Evolutionary conservation across 2,797 vertebrate species (phyloP), one percentile per base, ranked within the genome.

Genomic region (Meriones psammophilus): DNA sequence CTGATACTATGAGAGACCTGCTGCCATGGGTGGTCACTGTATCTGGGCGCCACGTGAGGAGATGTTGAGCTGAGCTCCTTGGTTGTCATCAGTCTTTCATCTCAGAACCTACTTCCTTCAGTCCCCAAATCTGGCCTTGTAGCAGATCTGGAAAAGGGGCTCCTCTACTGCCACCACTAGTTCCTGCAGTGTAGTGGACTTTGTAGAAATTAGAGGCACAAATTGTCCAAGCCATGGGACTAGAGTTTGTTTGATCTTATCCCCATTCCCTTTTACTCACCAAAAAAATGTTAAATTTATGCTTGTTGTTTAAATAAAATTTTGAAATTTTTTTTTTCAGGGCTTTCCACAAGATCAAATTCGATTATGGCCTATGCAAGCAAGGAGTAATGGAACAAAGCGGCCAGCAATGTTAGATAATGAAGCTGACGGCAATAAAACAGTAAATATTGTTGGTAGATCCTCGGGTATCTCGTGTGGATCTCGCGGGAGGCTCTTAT

Each of bases 281-380:
- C 50, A 50, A 50, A 50, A 77, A 46, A 62, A 79, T 0, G 0
- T 68, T 76, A 69, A 5, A 12, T 50, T 20, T 1, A 89, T 88
- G 9, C 13, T 81, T 50, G 15, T 33, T n/a, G 17, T 78, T 22
- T 88, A 56, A 33, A 17, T 58, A 5, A 46, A 1, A 33, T 79
- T 24, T 28, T 14, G 15, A 15, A 18, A 66, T 88, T 69, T 88
- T 69, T 88, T 54, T 92, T 56, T 97, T 81, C 98, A 99, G 99
- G 99, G 99, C 97, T 99, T 99, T 98, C 99, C 99, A 96, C 99
- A 99, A 98, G 99, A 99, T 98, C 99, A 99, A 98, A 99, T 99
- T 98, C 99, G 99, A 95, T 98, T 99, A 97, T 99, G 99, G 99
- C 99, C 99, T 97, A 99, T 99, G 99, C 99, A 99, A 98, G 99